Percentiles rank a stretch among this genome's conserved stretches.
Conservation (phyloP, 2,888 invertebrate species). For the Calephelis perditalis region DNA sequence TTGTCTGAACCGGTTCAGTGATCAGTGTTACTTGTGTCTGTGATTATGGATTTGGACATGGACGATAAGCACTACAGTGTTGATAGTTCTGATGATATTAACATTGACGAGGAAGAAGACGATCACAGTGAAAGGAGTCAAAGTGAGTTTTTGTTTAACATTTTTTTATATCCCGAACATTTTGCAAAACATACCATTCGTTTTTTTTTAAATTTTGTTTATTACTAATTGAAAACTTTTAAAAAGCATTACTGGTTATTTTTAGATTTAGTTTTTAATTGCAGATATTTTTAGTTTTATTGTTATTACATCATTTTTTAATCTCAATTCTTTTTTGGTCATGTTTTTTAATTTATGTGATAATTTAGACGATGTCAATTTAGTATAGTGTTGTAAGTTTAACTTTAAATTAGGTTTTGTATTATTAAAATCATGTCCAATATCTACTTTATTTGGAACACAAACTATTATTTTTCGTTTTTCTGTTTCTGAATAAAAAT, state of each 20-base stretch:
- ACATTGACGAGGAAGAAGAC: constrained; percentile 69
- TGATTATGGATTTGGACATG: constrained; percentile 65
- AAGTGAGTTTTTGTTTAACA: constrained; percentile 45
- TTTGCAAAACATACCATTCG: background rate
- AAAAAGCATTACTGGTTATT: background rate
- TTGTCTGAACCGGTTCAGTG: constrained; percentile 74
- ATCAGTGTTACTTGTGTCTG: constrained; percentile 55
- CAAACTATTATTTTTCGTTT: constrained; percentile 16
- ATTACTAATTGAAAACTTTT: background rate
- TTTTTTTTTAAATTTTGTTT: background rate
- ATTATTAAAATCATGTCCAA: too few relatives aligned
- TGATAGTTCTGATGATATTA: constrained; percentile 73
- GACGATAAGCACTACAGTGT: constrained; percentile 74
- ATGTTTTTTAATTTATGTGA: too few relatives aligned
- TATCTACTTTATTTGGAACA: constrained; percentile 21
- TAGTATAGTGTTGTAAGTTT: too few relatives aligned
- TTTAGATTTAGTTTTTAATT: background rate
- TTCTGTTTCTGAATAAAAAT: constrained; percentile 8
- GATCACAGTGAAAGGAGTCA: constrained; percentile 62
- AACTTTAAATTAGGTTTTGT: too few relatives aligned
- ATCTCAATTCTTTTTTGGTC: too few relatives aligned
- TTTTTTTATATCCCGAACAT: constrained; percentile 2
- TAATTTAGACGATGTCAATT: too few relatives aligned
- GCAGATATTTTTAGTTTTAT: constrained; percentile 20
- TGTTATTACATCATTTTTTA: constrained; percentile 19